Percentiles rank a stretch among this genome's conserved stretches.
Conservation (phyloP, 2,888 invertebrate species). For the Orchestes rusci region DNA sequence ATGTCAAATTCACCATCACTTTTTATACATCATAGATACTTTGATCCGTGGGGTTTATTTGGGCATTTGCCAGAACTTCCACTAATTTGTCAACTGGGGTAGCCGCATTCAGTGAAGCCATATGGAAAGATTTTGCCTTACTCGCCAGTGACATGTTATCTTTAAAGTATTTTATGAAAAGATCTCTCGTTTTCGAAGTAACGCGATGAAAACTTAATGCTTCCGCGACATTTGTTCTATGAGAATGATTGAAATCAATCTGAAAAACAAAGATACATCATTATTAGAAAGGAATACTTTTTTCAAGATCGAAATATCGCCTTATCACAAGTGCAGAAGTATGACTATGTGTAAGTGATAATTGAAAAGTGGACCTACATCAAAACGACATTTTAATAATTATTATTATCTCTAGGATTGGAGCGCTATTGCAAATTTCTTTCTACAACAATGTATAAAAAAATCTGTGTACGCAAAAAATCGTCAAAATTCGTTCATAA, state of each 20-base stretch:
- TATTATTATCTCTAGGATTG: no score
- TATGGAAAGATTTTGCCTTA: background rate
- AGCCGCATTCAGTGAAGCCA: background rate
- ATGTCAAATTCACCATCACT: conserved; percentile 2
- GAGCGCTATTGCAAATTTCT: no score
- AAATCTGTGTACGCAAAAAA: no score
- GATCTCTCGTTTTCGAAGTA: conserved; percentile 2
- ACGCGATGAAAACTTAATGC: conserved; percentile 1
- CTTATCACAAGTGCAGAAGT: no score
- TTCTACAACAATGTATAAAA: no score
- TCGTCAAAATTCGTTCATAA: no score
- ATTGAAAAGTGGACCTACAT: no score
- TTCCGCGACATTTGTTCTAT: conserved; percentile 3
- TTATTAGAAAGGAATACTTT: no score
- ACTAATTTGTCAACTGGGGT: conserved; percentile 3
- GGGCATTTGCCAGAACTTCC: background rate
- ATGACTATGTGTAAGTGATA: no score
- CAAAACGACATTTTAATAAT: no score
- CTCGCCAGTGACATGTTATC: conserved; percentile 2
- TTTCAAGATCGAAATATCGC: no score
- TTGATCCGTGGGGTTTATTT: conserved; percentile 4
- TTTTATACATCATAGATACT: conserved; percentile 4
- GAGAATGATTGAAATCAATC: conserved; percentile 2
- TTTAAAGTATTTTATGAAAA: conserved; percentile 1
- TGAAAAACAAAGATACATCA: conserved; percentile 1